Evolutionary conservation across 2,888 invertebrate genomes (phyloP).

Genomic region (Brachyopa scutellaris): DNA sequence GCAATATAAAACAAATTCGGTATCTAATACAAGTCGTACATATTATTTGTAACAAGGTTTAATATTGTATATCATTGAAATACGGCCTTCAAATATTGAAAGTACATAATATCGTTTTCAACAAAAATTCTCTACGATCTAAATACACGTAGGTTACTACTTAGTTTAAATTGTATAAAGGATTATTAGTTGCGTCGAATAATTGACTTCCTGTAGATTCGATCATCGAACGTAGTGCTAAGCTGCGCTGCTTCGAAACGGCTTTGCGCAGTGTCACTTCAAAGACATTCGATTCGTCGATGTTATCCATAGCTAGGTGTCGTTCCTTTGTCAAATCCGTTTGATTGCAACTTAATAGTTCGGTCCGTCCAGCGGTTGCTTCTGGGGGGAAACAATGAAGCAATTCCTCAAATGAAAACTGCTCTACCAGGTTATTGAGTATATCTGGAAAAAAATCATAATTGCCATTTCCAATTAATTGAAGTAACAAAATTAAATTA

Average conservation of each 20-base stretch:
- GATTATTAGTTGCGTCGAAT: slow-evolving; percentile 81
- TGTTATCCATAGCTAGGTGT: slow-evolving; percentile 79
- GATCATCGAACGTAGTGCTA: slow-evolving; percentile 84
- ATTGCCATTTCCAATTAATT: too few relatives aligned
- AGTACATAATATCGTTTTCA: slow-evolving; percentile 8
- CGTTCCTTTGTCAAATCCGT: slow-evolving; percentile 49
- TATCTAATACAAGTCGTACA: slow-evolving; percentile 20
- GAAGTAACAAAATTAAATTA: too few relatives aligned
- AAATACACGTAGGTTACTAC: not conserved
- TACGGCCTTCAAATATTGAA: slow-evolving; percentile 44
- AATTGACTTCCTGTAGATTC: slow-evolving; percentile 85
- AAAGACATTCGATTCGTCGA: slow-evolving; percentile 80
- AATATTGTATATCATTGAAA: too few relatives aligned
- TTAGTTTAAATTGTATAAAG: slow-evolving; percentile 79
- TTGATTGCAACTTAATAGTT: slow-evolving; percentile 57
- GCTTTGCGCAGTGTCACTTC: slow-evolving; percentile 80
- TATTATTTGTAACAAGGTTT: too few relatives aligned
- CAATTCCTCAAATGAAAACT: slow-evolving; percentile 79
- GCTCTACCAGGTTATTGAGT: slow-evolving; percentile 78
- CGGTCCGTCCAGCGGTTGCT: slow-evolving; percentile 77
- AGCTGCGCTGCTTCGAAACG: slow-evolving; percentile 85
- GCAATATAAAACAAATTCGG: slow-evolving; percentile 31
- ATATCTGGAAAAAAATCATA: slow-evolving; percentile 75
- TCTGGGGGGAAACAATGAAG: slow-evolving; percentile 80
- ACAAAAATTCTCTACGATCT: slow-evolving; percentile 21